phyloP scores from a whole-genome alignment of 2,113 vertebrate species.

The Urocolius indicus region DNA sequence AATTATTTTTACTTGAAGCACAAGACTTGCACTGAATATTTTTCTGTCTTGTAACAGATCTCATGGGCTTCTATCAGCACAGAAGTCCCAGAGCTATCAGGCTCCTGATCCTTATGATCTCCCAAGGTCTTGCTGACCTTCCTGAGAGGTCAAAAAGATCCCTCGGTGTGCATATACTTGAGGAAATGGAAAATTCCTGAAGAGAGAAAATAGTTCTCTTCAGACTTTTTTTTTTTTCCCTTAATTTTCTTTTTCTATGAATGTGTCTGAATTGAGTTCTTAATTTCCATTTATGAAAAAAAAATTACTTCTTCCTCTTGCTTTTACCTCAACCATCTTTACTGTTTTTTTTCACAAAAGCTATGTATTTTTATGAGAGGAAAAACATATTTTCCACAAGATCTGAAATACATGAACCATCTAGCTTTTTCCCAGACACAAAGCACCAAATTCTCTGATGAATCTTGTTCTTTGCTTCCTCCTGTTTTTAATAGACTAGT shows the following conservation, averaged over 20 bases:
- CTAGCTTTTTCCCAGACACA: not conserved
- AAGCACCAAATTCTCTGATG: not conserved
- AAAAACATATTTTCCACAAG: not conserved
- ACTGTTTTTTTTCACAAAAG: not conserved
- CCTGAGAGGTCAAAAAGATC: not conserved
- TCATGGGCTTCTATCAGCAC: not conserved
- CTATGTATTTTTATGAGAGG: not conserved
- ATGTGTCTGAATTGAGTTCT: not conserved
- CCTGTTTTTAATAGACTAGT: not conserved
- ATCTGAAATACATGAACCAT: not conserved
- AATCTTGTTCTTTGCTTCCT: not conserved
- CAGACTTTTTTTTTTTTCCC: not conserved
- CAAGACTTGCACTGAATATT: not conserved
- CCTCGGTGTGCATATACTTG: not conserved
- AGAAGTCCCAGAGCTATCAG: not conserved
- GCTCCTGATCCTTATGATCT: not conserved
- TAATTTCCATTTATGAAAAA: not conserved
- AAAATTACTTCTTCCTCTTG: not conserved
- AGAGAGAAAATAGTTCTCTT: not conserved
- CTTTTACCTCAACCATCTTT: not conserved
- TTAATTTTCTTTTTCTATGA: not conserved
- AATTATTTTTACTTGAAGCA: not conserved
- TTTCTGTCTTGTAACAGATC: not conserved
- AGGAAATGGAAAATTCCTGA: not conserved
- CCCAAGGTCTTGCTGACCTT: not conserved